Conservation (phyloP, 2,113 vertebrate species). For the Patagioenas fasciata region DNA sequence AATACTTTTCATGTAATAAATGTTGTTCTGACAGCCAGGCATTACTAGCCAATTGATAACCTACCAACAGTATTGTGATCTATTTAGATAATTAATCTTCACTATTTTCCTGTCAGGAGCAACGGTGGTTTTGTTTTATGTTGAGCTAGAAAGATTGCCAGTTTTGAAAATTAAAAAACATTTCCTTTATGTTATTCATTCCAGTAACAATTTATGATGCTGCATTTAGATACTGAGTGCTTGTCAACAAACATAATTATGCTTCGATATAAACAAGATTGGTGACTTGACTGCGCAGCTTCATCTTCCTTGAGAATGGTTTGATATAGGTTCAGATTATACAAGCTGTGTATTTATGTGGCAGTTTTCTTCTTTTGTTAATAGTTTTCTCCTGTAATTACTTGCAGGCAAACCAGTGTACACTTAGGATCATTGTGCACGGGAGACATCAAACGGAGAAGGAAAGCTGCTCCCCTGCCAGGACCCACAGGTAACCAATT, state of each 20-base stretch:
- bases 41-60: constrained; percentile 80
- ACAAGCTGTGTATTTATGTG: constrained; percentile 71
- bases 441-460: constrained; percentile 95
- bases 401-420: constrained; percentile 93
- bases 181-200: constrained; percentile 87
- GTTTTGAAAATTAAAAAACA: constrained; percentile 93
- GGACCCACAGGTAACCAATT: constrained; percentile 87
- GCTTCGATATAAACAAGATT: constrained; percentile 95
- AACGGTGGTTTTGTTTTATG: constrained; percentile 78
- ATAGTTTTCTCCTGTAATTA: constrained; percentile 80
- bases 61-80: constrained; percentile 81
- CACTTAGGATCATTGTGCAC: constrained; percentile 96
- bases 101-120: constrained; percentile 79
- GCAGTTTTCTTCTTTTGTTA: constrained; percentile 68
- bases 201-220: constrained; percentile 90
- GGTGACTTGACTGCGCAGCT: constrained; percentile 80
- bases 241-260: constrained; percentile 94
- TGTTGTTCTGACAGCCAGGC: constrained; percentile 74
- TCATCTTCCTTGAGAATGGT: constrained; percentile 75
- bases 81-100: constrained; percentile 82
- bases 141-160: constrained; percentile 86
- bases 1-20: constrained; percentile 76
- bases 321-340: constrained; percentile 76
- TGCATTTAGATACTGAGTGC: constrained; percentile 83
- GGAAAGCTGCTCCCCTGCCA: constrained; percentile 92